Base-by-base conservation (phyloP, 2,113 vertebrate genomes). In the Aegotheles bennettii region DNA sequence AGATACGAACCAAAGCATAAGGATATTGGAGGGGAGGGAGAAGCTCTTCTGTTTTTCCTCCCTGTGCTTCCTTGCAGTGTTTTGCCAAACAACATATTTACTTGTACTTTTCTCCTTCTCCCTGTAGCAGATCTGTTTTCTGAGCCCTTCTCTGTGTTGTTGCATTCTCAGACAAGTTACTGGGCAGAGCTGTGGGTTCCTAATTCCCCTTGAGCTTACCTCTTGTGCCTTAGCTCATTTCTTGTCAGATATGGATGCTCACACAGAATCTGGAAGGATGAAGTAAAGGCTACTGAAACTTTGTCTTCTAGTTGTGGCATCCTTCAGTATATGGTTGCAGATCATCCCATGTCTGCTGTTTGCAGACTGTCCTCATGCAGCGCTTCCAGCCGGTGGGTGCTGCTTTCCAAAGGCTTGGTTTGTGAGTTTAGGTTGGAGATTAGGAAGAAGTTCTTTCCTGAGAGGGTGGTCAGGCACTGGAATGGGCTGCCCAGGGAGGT, bases 81-180 rank as follows among this genome's bases (percentile, higher is more conserved):
- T 82, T 87, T 83, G n/a, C 25, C 75, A 76, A 91, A 60, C 14
- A 76, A 53, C 50, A 69, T 73, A 33, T 77, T 96, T 69, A 50
- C 63, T 83, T 76, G 53, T 77, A 53, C 25, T 92, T 76, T 61
- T 73, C 53, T 91, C 45, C 35, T 80, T 35, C 68, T 75, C 25
- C 0, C 31, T 53, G 40, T 29, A 65, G 53, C 40, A 92, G n/a
- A 20, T 90, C 33, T 60, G 17, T 28, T 85, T 94, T 91, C n/a
- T 73, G 67, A 90, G 78, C 36, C 31, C 43, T 64, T 81, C 68
- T 48, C 20, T 64, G 63, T 5, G 5, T 50, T 61, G 31, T 25
- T 78, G 40, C 15, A 18, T 40, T 33, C 56, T 78, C 67, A 57
- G 38, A 64, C 6, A 71, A 13, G 1, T 73, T 76, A 35, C 14